These are phyloP conservation scores for Syndactyla subalaris DNA, from an alignment of 2,797 vertebrate species.

Conservation along the genomic window DNA sequence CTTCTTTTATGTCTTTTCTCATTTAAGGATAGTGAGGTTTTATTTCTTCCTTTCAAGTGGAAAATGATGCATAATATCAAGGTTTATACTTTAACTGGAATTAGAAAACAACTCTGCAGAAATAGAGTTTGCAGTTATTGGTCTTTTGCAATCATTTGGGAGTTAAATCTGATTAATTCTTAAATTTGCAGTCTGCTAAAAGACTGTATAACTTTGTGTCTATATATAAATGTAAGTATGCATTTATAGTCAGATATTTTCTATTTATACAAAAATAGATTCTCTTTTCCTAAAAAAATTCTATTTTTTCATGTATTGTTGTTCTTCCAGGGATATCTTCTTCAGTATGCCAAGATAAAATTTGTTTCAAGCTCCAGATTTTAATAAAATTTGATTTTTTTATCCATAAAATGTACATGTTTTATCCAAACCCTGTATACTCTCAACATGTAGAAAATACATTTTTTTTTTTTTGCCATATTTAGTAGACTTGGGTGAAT, in stretches of 20 bases:
- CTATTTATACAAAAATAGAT: background rate
- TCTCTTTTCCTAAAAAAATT: background rate
- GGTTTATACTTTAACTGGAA: background rate
- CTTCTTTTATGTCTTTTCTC: background rate
- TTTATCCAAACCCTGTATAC: background rate
- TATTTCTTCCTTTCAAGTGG: background rate
- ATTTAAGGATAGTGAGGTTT: background rate
- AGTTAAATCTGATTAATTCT: background rate
- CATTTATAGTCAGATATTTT: background rate
- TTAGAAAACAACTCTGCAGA: background rate
- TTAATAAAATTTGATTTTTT: background rate
- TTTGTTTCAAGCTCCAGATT: background rate
- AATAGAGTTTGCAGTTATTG: background rate
- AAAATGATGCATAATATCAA: background rate
- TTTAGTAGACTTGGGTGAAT: background rate
- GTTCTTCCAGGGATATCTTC: background rate
- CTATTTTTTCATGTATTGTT: background rate
- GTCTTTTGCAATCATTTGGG: background rate
- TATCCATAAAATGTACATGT: accelerated
- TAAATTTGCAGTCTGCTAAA: background rate
- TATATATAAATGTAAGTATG: background rate
- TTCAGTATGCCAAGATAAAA: background rate
- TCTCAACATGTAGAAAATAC: background rate
- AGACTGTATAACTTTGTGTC: background rate
- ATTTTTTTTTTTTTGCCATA: background rate